These are phyloP conservation scores for Acholoe squamosa DNA, from an alignment of 2,888 invertebrate genomes.

Conservation along the genomic window DNA sequence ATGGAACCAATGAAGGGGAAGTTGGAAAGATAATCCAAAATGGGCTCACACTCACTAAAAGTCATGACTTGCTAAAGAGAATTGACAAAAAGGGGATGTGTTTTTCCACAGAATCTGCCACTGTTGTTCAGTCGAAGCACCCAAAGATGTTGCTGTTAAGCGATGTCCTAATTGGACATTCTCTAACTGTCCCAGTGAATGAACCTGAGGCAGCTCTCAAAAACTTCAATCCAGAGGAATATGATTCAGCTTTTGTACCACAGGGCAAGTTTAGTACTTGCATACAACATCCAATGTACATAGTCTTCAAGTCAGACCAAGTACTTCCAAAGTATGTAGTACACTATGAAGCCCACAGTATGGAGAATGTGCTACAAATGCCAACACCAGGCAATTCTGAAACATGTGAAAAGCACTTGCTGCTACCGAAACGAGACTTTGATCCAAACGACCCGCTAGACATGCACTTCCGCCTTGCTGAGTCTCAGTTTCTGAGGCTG, in stretches of 20 bases:
- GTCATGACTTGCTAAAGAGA: not conserved
- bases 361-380: not conserved
- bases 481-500: constrained; percentile 67
- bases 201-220: constrained; percentile 18
- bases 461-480: constrained; percentile 65
- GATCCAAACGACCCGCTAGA: constrained; percentile 50
- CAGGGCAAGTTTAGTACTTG: constrained; percentile 59
- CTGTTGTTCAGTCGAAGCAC: constrained; percentile 66
- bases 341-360: constrained; percentile 61
- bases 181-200: constrained; percentile 49
- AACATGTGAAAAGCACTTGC: not conserved
- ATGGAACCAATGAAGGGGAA: constrained; percentile 64
- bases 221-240: constrained; percentile 45
- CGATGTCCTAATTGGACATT: constrained; percentile 67
- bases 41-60: constrained; percentile 50
- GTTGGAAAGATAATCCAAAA: constrained; percentile 63
- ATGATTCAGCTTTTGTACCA: constrained; percentile 66
- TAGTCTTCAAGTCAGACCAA: constrained; percentile 64
- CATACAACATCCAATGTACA: constrained; percentile 64
- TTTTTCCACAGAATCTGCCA: constrained; percentile 68
- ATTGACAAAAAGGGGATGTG: constrained; percentile 66
- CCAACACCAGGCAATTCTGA: not conserved
- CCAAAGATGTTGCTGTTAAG: constrained; percentile 68
- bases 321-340: constrained; percentile 65
- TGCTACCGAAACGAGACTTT: not conserved